These are phyloP conservation scores for Aspiorhynchus laticeps DNA, from an alignment of 2,113 vertebrate species.

Conservation along the genomic window DNA sequence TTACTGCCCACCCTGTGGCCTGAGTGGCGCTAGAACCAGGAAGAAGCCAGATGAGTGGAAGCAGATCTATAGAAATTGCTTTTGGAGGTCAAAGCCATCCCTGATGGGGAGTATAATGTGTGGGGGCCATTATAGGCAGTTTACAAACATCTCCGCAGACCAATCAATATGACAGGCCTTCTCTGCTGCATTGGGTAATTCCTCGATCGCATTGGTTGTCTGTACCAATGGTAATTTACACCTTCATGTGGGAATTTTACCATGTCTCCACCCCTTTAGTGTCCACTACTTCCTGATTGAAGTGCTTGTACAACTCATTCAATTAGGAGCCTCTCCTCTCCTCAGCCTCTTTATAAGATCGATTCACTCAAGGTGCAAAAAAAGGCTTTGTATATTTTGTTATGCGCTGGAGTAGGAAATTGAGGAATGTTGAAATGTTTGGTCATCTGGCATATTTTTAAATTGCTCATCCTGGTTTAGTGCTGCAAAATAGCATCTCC, in stretches of 20 bases:
- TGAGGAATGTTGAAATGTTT: constrained; percentile 27
- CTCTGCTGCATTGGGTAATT: constrained; percentile 62
- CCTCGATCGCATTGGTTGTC: constrained; percentile 66
- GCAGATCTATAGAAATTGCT: constrained; percentile 73
- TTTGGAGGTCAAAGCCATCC: constrained; percentile 60
- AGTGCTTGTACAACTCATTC: constrained; percentile 60
- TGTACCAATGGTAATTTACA: constrained; percentile 70
- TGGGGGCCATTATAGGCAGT: constrained; percentile 72
- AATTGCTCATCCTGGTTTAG: not conserved
- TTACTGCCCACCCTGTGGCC: constrained; percentile 63
- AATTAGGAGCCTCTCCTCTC: constrained; percentile 58
- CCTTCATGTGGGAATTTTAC: constrained; percentile 61
- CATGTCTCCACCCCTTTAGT: constrained; percentile 28
- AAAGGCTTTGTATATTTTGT: constrained; percentile 8
- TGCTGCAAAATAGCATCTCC: not conserved
- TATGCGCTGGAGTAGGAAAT: constrained; percentile 29
- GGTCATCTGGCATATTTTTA: constrained; percentile 8
- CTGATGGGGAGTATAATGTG: constrained; percentile 57
- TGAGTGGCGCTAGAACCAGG: constrained; percentile 58
- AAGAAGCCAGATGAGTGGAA: constrained; percentile 56
- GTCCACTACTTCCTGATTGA: constrained; percentile 51
- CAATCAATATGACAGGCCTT: constrained; percentile 63
- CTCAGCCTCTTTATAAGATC: constrained; percentile 50
- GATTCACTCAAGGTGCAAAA: constrained; percentile 51
- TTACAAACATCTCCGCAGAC: constrained; percentile 77